Percentiles rank a stretch among this genome's conserved stretches.
These are phyloP conservation scores for Isichthys henryi DNA, from an alignment of 2,113 vertebrate genomes.

Conservation along the genomic window DNA sequence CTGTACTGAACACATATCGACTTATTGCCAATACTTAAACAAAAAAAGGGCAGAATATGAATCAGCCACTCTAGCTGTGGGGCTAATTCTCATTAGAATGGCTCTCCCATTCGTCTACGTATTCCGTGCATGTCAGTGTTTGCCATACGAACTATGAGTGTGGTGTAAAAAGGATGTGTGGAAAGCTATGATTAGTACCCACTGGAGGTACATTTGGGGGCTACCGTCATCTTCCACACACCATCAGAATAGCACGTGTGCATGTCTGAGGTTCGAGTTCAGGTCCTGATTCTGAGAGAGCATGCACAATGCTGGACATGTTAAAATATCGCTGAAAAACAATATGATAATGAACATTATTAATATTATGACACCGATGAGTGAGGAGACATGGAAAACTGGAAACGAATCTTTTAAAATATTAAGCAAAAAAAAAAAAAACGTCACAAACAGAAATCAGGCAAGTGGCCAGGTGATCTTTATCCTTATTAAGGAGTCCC, in stretches of 20 bases:
- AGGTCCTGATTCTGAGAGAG: neutral
- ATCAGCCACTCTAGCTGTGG: neutral
- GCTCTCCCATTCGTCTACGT: neutral
- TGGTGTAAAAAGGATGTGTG: neutral
- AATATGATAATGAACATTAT: neutral
- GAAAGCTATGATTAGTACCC: neutral
- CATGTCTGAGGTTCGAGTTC: neutral
- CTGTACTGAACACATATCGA: neutral
- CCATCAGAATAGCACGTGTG: neutral
- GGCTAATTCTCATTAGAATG: neutral
- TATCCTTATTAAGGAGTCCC: neutral
- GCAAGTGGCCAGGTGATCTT: neutral
- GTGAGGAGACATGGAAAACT: neutral
- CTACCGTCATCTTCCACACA: neutral
- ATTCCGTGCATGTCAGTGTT: neutral
- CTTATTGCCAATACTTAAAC: slow-evolving; percentile 4
- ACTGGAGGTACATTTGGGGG: neutral
- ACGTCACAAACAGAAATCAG: neutral
- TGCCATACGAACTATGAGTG: neutral
- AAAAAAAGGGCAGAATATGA: neutral
- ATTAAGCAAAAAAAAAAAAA: neutral
- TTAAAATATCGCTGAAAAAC: neutral
- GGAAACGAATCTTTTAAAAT: neutral
- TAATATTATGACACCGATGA: neutral
- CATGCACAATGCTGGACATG: neutral